Conservation (phyloP, 1,140 invertebrate species). For the Magallana angulata region DNA sequence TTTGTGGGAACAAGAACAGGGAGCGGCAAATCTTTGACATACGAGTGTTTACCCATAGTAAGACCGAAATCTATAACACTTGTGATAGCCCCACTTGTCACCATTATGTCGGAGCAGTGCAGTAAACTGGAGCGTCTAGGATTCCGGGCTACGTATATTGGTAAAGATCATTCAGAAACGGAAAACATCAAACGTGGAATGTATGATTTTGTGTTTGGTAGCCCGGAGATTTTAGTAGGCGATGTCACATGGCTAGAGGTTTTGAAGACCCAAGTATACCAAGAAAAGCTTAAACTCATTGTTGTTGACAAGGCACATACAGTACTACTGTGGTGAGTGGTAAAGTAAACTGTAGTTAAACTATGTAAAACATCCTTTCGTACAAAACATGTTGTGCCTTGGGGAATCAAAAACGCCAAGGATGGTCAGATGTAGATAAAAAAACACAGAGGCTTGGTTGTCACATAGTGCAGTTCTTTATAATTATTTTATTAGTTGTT, state of each 20-base stretch:
- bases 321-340: constrained; percentile 19
- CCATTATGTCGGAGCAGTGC: constrained; percentile 39
- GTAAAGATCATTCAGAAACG: neutral
- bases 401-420: too few species aligned
- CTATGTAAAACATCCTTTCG: too few species aligned
- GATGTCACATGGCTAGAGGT: constrained; percentile 33
- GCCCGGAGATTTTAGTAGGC: constrained; percentile 19
- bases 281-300: neutral
- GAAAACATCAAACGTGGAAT: constrained; percentile 13
- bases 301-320: constrained; percentile 46
- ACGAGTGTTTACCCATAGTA: constrained; percentile 5
- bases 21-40: constrained; percentile 36
- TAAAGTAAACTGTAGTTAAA: too few species aligned
- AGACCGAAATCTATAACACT: neutral
- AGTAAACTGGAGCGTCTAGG: neutral
- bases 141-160: constrained; percentile 42
- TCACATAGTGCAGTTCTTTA: too few species aligned
- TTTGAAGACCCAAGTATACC: neutral
- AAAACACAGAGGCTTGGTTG: too few species aligned
- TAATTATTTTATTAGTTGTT: too few species aligned
- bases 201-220: constrained; percentile 36
- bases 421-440: too few species aligned
- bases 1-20: constrained; percentile 42
- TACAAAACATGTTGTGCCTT: too few species aligned
- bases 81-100: constrained; percentile 7